Conservation (phyloP, 2,888 invertebrate species). For the Drymonia ruficornis region DNA sequence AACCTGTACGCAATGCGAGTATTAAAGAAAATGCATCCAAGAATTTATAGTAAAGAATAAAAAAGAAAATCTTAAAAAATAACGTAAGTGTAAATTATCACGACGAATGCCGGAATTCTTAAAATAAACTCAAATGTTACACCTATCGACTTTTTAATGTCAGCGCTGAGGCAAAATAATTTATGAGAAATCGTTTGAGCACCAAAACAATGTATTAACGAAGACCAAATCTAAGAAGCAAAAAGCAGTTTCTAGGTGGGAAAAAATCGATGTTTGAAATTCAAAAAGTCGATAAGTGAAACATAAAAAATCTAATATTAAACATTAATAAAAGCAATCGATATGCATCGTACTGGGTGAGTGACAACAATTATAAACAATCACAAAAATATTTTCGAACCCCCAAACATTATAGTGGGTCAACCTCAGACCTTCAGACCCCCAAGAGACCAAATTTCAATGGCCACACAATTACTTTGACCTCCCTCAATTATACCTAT, state of each 20-base stretch:
- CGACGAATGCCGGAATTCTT: neutral
- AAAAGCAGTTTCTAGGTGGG: conserved; percentile 18
- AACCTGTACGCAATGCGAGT: no score
- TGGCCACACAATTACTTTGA: neutral
- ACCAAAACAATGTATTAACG: neutral
- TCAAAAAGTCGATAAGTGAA: conserved; percentile 31
- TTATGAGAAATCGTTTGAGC: neutral
- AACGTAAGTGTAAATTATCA: neutral
- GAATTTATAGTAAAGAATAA: neutral
- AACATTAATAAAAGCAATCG: conserved; percentile 42
- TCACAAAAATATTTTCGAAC: conserved; percentile 42
- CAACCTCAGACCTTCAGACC: neutral
- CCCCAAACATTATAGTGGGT: conserved; percentile 22
- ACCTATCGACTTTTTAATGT: conserved; percentile 1
- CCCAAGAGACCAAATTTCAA: neutral
- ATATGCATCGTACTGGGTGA: conserved; percentile 45
- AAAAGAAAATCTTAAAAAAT: neutral
- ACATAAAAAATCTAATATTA: conserved; percentile 30
- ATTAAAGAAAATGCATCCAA: neutral
- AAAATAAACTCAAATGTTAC: neutral
- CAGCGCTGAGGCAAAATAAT: neutral
- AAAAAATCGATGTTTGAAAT: conserved; percentile 19
- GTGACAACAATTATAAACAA: conserved; percentile 61
- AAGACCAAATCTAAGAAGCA: neutral
- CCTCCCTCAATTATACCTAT: neutral